These are phyloP conservation scores for Clavelina lepadiformis DNA, from an alignment of 23 tunicate genomes.

Conservation along the genomic window DNA sequence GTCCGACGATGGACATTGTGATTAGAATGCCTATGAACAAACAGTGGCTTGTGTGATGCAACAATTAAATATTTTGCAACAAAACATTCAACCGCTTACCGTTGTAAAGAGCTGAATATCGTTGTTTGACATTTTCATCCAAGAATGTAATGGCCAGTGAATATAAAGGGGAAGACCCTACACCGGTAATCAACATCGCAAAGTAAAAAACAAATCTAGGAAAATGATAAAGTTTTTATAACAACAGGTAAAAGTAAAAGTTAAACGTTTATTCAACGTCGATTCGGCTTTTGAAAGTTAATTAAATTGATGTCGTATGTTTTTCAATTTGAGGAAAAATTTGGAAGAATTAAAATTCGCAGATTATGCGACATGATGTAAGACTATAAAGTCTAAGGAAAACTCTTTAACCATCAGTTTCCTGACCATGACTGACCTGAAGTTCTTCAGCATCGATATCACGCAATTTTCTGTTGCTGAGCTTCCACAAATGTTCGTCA, in stretches of 20 bases:
- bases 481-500: conserved; percentile 26
- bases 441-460: conserved; percentile 18
- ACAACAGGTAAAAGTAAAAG: not conserved
- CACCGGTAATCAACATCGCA: conserved; percentile 48
- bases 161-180: conserved; percentile 62
- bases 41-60: too few species aligned
- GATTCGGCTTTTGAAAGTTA: too few species aligned
- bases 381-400: too few species aligned
- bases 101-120: conserved; percentile 47
- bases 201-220: conserved; percentile 46
- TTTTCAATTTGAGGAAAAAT: too few species aligned
- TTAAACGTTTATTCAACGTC: too few species aligned
- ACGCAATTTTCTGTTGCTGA: conserved; percentile 12
- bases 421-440: conserved; percentile 42
- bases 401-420: too few species aligned
- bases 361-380: too few species aligned
- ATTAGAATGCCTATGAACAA: conserved; percentile 52
- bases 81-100: too few species aligned
- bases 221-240: conserved; percentile 1
- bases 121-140: conserved; percentile 78
- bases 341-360: too few species aligned
- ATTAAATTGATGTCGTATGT: too few species aligned
- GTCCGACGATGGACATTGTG: conserved; percentile 58
- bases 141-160: conserved; percentile 67
- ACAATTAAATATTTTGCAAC: too few species aligned